Base-by-base conservation (phyloP, 2,888 invertebrate species). In the Leptopilina drosophilae region DNA sequence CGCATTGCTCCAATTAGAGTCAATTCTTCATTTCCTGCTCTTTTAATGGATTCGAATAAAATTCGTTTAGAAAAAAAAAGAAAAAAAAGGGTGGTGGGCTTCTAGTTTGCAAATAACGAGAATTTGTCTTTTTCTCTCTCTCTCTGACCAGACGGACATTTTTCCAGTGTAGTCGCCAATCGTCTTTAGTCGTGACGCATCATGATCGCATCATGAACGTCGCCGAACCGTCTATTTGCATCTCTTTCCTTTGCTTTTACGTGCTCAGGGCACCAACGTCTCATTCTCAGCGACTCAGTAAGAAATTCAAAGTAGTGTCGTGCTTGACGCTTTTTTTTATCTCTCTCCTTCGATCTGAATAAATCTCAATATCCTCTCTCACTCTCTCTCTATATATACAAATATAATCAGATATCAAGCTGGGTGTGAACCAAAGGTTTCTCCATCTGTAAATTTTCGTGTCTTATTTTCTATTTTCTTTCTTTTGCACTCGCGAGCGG, bases 21-120 rank as follows among this genome's bases (percentile, higher is more conserved):
- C 15, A 62, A 90, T 90, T 89, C 89, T 86, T 84, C 84, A 84
- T 86, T 90, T 90, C 90, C 90, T 89, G 90, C 89, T 89, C n/a
- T 20, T 83, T 83, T 81, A 73, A 73, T 49, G 1, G 9, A 11
- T 49, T 9, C 11, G 49, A 12, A 49, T 11, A 49, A 49, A 49
- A 49, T 33, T 33, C 33, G 12, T 49, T 9, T 49, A 11, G 4
- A 49, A 4, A 49, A 11, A 49, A 4, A 49, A 4, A 49, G 11
- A 0, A 20, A 14, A 12, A 49, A 49, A 12, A 2, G 26, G 14
- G 7, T 64, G 78, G 78, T 73, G 78, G 53, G 79, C 73, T 42
- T 42, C 80, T 40, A 77, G 33, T 69, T 79, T 76, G 59, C 77
- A 80, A 66, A 80, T 79, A 82, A 42, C 42, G 8, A 33, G 33